Evolutionary conservation across 2,888 invertebrate species (phyloP).

Genomic region (Unio delphinus): DNA sequence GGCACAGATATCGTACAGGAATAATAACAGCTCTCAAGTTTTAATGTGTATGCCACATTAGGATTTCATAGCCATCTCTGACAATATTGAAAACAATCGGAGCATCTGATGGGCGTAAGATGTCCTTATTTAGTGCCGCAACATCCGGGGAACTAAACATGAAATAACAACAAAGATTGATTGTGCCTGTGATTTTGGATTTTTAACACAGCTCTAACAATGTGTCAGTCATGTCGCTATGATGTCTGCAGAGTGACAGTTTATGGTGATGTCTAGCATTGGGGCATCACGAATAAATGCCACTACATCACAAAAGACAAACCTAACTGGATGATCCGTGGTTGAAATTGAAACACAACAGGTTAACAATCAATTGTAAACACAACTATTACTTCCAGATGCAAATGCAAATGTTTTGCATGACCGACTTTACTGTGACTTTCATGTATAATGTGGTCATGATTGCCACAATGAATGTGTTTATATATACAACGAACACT

Average conservation of each 20-base stretch:
- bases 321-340: constrained; percentile 1
- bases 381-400: constrained; percentile 28
- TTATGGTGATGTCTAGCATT: constrained; percentile 14
- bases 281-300: constrained; percentile 23
- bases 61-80: constrained; percentile 1
- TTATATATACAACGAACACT: constrained; percentile 1
- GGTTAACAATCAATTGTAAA: constrained; percentile 5
- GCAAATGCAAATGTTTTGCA: constrained; percentile 15
- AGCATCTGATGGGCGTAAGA: background rate
- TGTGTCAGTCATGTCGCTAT: no score
- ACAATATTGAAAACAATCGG: constrained; percentile 4
- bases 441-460: constrained; percentile 25
- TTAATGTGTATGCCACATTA: constrained; percentile 9
- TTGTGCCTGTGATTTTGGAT: no score
- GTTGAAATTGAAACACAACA: background rate
- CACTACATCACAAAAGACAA: constrained; percentile 8
- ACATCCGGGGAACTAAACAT: constrained; percentile 10
- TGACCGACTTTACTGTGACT: constrained; percentile 16
- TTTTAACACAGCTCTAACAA: no score
- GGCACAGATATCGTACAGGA: constrained; percentile 9
- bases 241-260: no score
- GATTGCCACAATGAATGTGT: constrained; percentile 16
- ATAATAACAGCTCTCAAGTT: constrained; percentile 12
- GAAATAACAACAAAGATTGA: constrained; percentile 8
- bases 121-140: constrained; percentile 6